Evolutionary conservation across 2,888 invertebrate genomes (phyloP).

Genomic region (Caenorhabditis virilis): DNA sequence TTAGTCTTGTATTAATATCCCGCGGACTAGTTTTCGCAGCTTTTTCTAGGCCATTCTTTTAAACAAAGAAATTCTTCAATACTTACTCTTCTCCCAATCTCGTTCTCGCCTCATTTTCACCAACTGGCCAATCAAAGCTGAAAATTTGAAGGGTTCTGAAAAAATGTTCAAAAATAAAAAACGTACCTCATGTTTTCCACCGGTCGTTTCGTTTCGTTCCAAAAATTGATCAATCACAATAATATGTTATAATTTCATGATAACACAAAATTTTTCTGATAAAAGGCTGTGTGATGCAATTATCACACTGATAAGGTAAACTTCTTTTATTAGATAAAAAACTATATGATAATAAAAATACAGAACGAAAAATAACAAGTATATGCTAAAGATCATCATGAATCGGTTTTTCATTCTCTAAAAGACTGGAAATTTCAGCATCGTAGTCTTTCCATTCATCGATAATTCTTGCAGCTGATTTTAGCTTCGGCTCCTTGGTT

Average conservation of each 20-base stretch:
- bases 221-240: too few relatives aligned
- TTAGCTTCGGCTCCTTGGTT: slow-evolving; percentile 97
- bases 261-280: neutral
- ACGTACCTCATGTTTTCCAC: slow-evolving; percentile 18
- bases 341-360: neutral
- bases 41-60: too few relatives aligned
- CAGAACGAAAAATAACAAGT: neutral
- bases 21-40: too few relatives aligned
- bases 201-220: too few relatives aligned
- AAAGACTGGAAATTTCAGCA: too few relatives aligned
- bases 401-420: too few relatives aligned
- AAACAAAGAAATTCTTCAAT: neutral
- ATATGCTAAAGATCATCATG: too few relatives aligned
- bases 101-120: slow-evolving; percentile 39
- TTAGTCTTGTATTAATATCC: too few relatives aligned
- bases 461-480: slow-evolving; percentile 92
- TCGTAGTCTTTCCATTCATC: slow-evolving; percentile 97
- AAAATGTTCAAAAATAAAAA: neutral
- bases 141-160: neutral
- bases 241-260: too few relatives aligned
- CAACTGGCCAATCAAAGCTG: slow-evolving; percentile 42
- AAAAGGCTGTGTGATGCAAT: neutral
- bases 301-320: too few relatives aligned
- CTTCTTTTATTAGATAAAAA: too few relatives aligned
- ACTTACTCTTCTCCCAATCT: slow-evolving; percentile 29